Conservation (phyloP, 2,888 invertebrate species). For the Ferrisia virgata region DNA sequence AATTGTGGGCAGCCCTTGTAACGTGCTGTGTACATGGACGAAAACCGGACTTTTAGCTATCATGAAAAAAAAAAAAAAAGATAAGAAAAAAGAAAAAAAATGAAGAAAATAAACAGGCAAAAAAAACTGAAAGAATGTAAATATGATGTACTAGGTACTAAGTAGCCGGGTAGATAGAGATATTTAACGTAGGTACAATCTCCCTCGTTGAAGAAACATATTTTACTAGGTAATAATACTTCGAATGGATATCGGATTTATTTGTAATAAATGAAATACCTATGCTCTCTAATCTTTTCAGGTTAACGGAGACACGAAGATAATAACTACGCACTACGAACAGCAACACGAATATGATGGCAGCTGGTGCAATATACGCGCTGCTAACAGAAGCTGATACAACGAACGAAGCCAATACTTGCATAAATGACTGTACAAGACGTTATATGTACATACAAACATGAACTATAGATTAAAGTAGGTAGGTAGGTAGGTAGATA, state of each 20-base stretch:
- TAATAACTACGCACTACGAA: conserved; percentile 63
- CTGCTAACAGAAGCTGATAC: conserved; percentile 60
- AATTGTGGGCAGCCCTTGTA: conserved; percentile 76
- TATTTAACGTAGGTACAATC: too few species aligned
- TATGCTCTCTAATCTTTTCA: conserved; percentile 66
- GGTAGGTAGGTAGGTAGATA: neutral
- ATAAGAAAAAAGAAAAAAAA: neutral
- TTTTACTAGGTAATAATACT: too few species aligned
- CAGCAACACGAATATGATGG: conserved; percentile 62
- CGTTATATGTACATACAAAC: too few species aligned
- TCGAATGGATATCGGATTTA: too few species aligned
- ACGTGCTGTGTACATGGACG: conserved; percentile 72
- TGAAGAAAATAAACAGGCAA: too few species aligned
- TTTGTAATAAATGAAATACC: conserved; percentile 57
- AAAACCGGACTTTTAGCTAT: conserved; percentile 80
- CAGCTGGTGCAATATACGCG: conserved; percentile 55
- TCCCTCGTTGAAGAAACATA: too few species aligned
- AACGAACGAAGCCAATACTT: conserved; percentile 57
- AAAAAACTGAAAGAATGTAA: too few species aligned
- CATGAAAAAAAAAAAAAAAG: neutral
- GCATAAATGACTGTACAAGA: conserved; percentile 50
- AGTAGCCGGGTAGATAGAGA: too few species aligned
- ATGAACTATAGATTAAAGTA: too few species aligned
- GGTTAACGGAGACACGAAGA: conserved; percentile 66
- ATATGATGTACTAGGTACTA: too few species aligned